Percentiles rank a stretch among this genome's conserved stretches.
phyloP scores from a whole-genome alignment of 2,113 vertebrate species.

The Genyomyrus donnyi region DNA sequence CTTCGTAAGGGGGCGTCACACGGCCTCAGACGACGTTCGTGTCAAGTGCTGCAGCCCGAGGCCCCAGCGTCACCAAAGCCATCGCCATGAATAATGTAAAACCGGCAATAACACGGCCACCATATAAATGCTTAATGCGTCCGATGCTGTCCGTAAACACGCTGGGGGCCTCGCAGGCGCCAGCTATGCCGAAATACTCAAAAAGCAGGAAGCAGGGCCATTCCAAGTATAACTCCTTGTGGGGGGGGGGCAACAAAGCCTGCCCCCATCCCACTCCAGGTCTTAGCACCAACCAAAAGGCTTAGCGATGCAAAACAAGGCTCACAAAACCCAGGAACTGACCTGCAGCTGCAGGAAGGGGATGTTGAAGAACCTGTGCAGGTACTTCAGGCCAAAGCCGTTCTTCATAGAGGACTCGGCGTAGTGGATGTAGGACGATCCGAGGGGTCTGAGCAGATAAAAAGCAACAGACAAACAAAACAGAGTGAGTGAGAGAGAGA shows the following conservation, averaged over 20 bases:
- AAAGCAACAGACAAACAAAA: neutral
- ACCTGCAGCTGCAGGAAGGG: constrained; percentile 83
- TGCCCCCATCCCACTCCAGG: neutral
- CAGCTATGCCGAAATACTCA: neutral
- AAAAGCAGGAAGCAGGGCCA: neutral
- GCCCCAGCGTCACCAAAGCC: neutral
- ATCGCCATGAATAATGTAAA: constrained; percentile 16
- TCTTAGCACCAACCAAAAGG: neutral
- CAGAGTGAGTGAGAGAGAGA: neutral
- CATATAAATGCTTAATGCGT: constrained; percentile 17
- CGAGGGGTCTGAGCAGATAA: constrained; percentile 58
- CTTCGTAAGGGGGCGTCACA: neutral
- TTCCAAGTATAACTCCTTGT: neutral
- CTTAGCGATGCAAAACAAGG: neutral
- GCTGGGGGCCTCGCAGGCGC: neutral
- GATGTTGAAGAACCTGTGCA: constrained; percentile 84
- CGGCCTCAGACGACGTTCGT: neutral
- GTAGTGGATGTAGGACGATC: constrained; percentile 77
- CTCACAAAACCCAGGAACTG: neutral
- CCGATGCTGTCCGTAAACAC: too few relatives aligned
- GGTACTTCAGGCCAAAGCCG: constrained; percentile 78
- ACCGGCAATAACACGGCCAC: neutral
- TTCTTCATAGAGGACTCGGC: constrained; percentile 86
- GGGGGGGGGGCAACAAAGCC: neutral
- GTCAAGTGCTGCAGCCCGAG: neutral